A percentile compares a stretch with the other conserved stretches of the same genome.
Conservation (phyloP, 2,888 invertebrate species). For the Schrankia costaestrigalis region DNA sequence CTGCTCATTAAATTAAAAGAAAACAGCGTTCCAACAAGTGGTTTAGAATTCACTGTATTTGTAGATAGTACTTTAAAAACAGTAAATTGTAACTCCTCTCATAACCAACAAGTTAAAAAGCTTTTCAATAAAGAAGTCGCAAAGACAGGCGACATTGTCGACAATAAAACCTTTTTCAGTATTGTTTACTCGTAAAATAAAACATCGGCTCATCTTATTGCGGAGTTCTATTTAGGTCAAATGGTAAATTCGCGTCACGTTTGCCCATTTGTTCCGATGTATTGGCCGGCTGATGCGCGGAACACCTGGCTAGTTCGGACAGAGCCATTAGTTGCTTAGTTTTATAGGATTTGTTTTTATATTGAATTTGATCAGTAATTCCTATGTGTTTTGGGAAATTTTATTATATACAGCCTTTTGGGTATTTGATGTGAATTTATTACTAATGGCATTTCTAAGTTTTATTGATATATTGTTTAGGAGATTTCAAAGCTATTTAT, state of each 20-base stretch:
- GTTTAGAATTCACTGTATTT: too few relatives aligned
- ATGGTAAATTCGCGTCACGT: constrained; percentile 59
- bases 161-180: constrained; percentile 20
- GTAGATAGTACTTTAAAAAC: too few relatives aligned
- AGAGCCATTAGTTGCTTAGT: constrained; percentile 26
- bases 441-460: too few relatives aligned
- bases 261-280: constrained; percentile 71
- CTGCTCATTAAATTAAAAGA: not conserved
- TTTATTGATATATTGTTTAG: too few relatives aligned
- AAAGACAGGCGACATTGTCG: constrained; percentile 14
- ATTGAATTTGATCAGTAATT: constrained; percentile 36
- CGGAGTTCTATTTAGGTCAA: constrained; percentile 49
- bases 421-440: not conserved
- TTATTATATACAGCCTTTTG: constrained; percentile 12
- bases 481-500: too few relatives aligned
- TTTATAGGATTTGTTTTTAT: constrained; percentile 34
- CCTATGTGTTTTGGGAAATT: constrained; percentile 16
- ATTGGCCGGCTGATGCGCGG: constrained; percentile 50
- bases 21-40: too few relatives aligned
- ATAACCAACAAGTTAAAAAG: constrained; percentile 7
- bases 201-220: constrained; percentile 33
- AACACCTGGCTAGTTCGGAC: constrained; percentile 62
- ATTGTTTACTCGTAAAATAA: constrained; percentile 34
- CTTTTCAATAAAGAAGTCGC: constrained; percentile 12
- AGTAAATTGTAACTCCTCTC: not conserved